Conservation (phyloP, 2,888 invertebrate genomes). For the Drosophila pegasa region DNA sequence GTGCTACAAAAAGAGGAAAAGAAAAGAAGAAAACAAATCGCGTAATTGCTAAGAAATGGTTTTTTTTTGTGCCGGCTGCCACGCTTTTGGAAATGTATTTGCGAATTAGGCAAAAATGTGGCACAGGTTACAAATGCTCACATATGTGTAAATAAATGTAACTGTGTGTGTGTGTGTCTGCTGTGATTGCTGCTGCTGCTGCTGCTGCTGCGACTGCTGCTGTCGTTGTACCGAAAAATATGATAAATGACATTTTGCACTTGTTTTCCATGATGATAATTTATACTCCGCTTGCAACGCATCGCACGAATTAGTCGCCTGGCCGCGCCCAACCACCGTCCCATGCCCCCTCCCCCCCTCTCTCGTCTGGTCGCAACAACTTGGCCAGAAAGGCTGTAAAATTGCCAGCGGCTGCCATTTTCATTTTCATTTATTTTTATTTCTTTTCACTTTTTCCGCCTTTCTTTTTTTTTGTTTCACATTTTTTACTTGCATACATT, state of each 20-base stretch:
- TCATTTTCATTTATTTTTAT: slow-evolving; percentile 68
- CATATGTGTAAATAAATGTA: slow-evolving; percentile 10
- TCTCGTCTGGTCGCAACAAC: slow-evolving; percentile 32
- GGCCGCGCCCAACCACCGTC: slow-evolving; percentile 8
- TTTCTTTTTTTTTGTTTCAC: slow-evolving; percentile 31
- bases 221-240: slow-evolving; percentile 67
- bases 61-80: slow-evolving; percentile 7
- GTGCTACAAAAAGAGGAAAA: slow-evolving; percentile 22
- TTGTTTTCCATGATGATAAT: slow-evolving; percentile 81
- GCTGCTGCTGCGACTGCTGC: slow-evolving; percentile 44
- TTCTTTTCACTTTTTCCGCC: slow-evolving; percentile 38
- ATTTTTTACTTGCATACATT: slow-evolving; percentile 57
- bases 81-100: slow-evolving; percentile 38
- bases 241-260: slow-evolving; percentile 81
- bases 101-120: slow-evolving; percentile 39
- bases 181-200: slow-evolving; percentile 54
- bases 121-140: slow-evolving; percentile 14
- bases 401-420: slow-evolving; percentile 69
- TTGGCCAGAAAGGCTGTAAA: slow-evolving; percentile 65
- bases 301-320: slow-evolving; percentile 72
- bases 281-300: slow-evolving; percentile 71
- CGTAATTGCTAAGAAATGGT: slow-evolving; percentile 55
- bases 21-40: slow-evolving; percentile 32
- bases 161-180: slow-evolving; percentile 23
- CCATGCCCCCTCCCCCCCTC: not conserved